Evolutionary conservation across 2,888 invertebrate species (phyloP).

Genomic region (Yponomeuta cagnagella): DNA sequence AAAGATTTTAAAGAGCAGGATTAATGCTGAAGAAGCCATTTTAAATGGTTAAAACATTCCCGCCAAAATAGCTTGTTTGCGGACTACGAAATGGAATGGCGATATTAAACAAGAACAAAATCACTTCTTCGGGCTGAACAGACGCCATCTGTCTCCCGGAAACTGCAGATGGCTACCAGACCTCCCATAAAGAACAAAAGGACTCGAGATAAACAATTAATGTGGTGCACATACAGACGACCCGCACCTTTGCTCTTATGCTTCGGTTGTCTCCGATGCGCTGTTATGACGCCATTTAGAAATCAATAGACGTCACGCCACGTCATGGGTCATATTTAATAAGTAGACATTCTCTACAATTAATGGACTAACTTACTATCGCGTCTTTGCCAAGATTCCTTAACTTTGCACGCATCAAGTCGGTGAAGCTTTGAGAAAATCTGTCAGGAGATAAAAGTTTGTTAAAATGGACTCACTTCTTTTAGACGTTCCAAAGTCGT

Average conservation of each 20-base stretch:
- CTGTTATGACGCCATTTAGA: not conserved
- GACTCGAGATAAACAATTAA: not conserved
- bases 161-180: not conserved
- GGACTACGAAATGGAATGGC: no score
- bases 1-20: no score
- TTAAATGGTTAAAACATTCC: no score
- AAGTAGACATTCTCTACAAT: not conserved
- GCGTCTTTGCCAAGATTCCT: not conserved
- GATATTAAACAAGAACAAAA: no score
- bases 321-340: not conserved
- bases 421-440: no score
- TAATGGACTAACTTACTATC: not conserved
- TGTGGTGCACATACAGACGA: not conserved
- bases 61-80: no score
- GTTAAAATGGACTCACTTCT: constrained; percentile 47
- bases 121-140: no score
- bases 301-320: not conserved
- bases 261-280: not conserved
- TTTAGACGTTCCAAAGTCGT: constrained; percentile 59
- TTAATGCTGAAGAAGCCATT: no score
- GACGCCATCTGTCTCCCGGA: not conserved
- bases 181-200: constrained; percentile 1
- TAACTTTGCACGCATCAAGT: no score
- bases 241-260: not conserved
- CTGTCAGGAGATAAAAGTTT: no score